Conservation (phyloP, 2,888 invertebrate species). For the Altica lythri region DNA sequence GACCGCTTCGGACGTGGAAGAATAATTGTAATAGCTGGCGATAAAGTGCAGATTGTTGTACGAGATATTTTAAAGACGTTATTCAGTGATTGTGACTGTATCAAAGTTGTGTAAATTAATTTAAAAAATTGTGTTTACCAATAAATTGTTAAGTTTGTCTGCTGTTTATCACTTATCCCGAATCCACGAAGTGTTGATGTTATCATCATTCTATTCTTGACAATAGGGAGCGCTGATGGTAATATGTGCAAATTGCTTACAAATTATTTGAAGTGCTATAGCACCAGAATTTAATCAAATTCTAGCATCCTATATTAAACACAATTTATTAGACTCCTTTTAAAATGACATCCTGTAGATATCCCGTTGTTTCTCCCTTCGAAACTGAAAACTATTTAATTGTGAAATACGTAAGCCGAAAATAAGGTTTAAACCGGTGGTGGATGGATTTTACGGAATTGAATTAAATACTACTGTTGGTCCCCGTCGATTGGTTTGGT, state of each 20-base stretch:
- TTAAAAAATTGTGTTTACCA: too few relatives aligned
- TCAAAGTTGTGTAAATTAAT: too few relatives aligned
- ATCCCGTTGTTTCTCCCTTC: not conserved
- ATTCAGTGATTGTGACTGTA: too few relatives aligned
- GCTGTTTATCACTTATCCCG: too few relatives aligned
- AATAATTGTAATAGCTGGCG: too few relatives aligned
- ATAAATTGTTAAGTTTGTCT: too few relatives aligned
- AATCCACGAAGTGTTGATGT: not conserved
- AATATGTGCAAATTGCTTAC: not conserved
- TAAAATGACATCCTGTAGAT: not conserved
- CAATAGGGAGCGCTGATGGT: not conserved
- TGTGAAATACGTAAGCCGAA: conserved; percentile 34
- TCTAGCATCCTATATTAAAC: not conserved
- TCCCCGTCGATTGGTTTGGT: too few relatives aligned
- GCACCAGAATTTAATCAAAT: not conserved
- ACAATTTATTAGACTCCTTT: not conserved
- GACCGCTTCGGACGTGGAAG: too few relatives aligned
- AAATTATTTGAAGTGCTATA: not conserved
- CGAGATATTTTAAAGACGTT: too few relatives aligned
- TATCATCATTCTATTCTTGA: not conserved
- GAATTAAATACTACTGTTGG: conserved; percentile 32
- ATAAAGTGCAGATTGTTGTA: too few relatives aligned
- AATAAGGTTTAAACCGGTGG: conserved; percentile 33
- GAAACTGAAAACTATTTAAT: conserved; percentile 32
- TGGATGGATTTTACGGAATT: conserved; percentile 33